Percentiles rank a stretch among this genome's conserved stretches.
Evolutionary conservation across 2,113 vertebrate genomes (phyloP).

Genomic region (Siniperca knerii): DNA sequence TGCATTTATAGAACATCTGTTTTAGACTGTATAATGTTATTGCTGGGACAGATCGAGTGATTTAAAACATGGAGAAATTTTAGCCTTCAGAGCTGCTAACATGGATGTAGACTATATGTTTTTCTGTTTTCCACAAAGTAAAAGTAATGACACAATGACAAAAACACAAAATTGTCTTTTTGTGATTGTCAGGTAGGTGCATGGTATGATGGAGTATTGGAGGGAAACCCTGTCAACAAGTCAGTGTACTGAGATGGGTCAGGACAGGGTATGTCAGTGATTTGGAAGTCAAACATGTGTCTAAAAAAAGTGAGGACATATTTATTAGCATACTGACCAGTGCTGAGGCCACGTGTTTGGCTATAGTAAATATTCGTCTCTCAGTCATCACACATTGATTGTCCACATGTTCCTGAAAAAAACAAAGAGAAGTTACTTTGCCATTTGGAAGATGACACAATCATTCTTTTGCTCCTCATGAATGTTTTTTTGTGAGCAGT

Average conservation of each 20-base stretch:
- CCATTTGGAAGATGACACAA: neutral
- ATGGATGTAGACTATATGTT: neutral
- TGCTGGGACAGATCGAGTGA: neutral
- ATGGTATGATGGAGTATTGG: neutral
- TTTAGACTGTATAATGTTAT: no score
- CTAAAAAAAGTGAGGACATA: neutral
- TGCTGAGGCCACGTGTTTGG: slow-evolving; percentile 82
- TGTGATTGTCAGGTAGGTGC: neutral
- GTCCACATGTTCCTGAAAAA: slow-evolving; percentile 72
- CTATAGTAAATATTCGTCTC: slow-evolving; percentile 82
- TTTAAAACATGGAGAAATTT: neutral
- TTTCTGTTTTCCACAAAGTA: neutral
- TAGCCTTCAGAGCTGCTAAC: neutral
- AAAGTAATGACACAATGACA: neutral
- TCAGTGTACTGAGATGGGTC: neutral
- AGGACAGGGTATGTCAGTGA: neutral
- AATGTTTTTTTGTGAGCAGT: neutral
- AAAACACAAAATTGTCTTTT: neutral
- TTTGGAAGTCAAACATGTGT: slow-evolving; percentile 31
- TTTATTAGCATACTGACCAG: slow-evolving; percentile 76
- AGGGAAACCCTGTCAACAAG: neutral
- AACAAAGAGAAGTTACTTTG: neutral
- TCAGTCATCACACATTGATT: slow-evolving; percentile 82
- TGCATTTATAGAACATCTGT: neutral
- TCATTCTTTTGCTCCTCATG: neutral